These are phyloP conservation scores for Xenopus petersii DNA, from an alignment of 2,797 vertebrate species.

Conservation along the genomic window DNA sequence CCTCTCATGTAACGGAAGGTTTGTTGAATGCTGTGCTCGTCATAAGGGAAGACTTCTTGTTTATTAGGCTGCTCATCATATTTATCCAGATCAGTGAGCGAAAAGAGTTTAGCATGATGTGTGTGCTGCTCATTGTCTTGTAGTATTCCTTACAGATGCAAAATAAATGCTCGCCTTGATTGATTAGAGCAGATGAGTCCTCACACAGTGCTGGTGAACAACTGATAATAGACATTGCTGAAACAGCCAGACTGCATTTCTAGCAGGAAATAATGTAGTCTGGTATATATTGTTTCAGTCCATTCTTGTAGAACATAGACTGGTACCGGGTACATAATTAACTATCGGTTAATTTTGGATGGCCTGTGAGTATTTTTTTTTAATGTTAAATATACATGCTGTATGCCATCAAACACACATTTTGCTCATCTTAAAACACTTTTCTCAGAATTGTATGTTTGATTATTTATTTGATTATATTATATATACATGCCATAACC, in stretches of 20 bases:
- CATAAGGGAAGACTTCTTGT: not conserved
- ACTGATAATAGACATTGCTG: conserved; percentile 25
- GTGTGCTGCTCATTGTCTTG: conserved; percentile 11
- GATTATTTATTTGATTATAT: too few species aligned
- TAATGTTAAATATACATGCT: not conserved
- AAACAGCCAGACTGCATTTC: conserved; percentile 12
- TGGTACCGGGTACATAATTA: conserved; percentile 3
- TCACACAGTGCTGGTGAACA: conserved; percentile 4
- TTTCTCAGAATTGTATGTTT: too few species aligned
- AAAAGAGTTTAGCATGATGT: conserved; percentile 1
- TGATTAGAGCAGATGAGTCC: conserved; percentile 22
- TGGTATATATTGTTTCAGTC: conserved; percentile 11
- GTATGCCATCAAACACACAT: not conserved
- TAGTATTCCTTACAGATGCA: conserved; percentile 27
- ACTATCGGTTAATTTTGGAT: conserved; percentile 13
- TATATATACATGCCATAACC: too few species aligned
- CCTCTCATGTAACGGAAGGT: not conserved
- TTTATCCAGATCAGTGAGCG: conserved; percentile 16
- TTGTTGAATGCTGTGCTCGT: conserved; percentile 6
- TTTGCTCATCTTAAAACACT: too few species aligned
- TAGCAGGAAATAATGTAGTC: conserved; percentile 14
- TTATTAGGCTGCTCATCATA: conserved; percentile 7
- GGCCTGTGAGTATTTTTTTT: not conserved
- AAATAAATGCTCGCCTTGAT: conserved; percentile 14
- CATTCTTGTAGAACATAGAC: conserved; percentile 22